phyloP scores from a whole-genome alignment of 2,113 vertebrate genomes.

The Neolamprologus cancellatus region DNA sequence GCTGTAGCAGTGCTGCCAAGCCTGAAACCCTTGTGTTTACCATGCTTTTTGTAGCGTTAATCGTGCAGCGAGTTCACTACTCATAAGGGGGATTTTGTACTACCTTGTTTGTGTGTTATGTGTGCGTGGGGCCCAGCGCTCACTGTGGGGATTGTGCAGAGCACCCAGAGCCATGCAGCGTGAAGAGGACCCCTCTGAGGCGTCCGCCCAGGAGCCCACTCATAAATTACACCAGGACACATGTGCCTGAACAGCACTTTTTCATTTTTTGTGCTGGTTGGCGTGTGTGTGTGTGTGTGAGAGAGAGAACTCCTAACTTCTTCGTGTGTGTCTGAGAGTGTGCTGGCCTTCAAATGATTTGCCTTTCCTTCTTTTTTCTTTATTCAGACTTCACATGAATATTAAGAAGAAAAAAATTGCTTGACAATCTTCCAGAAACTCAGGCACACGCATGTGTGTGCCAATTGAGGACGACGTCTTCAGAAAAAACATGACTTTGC shows the following conservation, averaged over 20 bases:
- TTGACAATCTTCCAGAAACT: constrained; percentile 1
- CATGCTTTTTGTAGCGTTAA: constrained; percentile 60
- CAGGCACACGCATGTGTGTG: background rate
- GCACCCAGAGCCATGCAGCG: constrained; percentile 68
- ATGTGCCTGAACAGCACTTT: constrained; percentile 72
- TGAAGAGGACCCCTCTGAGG: constrained; percentile 70
- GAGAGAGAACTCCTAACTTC: background rate
- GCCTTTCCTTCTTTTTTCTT: background rate
- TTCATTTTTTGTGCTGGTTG: background rate
- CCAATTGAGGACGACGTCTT: constrained; percentile 3
- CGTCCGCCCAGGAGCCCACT: constrained; percentile 67
- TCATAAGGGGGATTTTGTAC: constrained; percentile 37
- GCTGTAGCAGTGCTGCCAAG: constrained; percentile 56
- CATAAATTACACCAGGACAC: constrained; percentile 82
- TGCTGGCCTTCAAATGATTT: background rate
- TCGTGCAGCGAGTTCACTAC: constrained; percentile 47
- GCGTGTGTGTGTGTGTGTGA: background rate
- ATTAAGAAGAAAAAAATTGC: constrained; percentile 12
- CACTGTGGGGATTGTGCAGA: constrained; percentile 62
- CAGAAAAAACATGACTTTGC: background rate
- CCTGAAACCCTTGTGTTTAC: constrained; percentile 65
- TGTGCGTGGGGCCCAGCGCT: background rate
- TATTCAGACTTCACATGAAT: constrained; percentile 4
- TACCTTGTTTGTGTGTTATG: constrained; percentile 28
- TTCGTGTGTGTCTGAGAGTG: background rate